These are phyloP conservation scores for Colostygia pectinataria DNA, from an alignment of 2,888 invertebrate genomes.

Conservation along the genomic window DNA sequence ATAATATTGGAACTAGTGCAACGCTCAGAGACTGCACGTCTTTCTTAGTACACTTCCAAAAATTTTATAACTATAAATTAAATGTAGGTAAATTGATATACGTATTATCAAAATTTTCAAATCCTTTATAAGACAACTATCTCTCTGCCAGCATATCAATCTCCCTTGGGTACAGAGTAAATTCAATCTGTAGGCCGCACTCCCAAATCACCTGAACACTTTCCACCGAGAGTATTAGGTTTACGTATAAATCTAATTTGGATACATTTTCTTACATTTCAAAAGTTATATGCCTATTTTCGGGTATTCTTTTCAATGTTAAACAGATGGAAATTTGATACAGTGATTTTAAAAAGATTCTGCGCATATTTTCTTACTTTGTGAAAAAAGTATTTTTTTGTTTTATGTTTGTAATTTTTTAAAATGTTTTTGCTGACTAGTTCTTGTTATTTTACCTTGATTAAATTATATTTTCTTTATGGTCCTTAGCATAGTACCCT, in stretches of 20 bases:
- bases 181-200: slow-evolving; percentile 76
- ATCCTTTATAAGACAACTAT: slow-evolving; percentile 27
- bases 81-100: too few relatives aligned
- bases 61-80: too few relatives aligned
- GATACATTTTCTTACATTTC: slow-evolving; percentile 66
- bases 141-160: slow-evolving; percentile 47
- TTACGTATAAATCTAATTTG: slow-evolving; percentile 71
- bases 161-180: slow-evolving; percentile 66
- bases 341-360: slow-evolving; percentile 3
- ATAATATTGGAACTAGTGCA: too few relatives aligned
- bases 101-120: slow-evolving; percentile 17
- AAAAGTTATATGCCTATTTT: slow-evolving; percentile 52
- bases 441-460: too few relatives aligned
- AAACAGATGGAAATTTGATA: slow-evolving; percentile 16
- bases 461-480: too few relatives aligned
- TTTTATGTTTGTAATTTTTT: neutral
- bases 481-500: too few relatives aligned
- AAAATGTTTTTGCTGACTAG: too few relatives aligned
- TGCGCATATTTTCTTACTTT: neutral
- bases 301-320: slow-evolving; percentile 22
- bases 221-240: slow-evolving; percentile 64
- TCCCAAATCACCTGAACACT: slow-evolving; percentile 79
- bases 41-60: too few relatives aligned
- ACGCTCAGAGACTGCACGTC: too few relatives aligned
- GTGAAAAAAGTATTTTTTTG: neutral